Evolutionary conservation across 2,113 vertebrate species (phyloP).

Genomic region (Jaculus jaculus): DNA sequence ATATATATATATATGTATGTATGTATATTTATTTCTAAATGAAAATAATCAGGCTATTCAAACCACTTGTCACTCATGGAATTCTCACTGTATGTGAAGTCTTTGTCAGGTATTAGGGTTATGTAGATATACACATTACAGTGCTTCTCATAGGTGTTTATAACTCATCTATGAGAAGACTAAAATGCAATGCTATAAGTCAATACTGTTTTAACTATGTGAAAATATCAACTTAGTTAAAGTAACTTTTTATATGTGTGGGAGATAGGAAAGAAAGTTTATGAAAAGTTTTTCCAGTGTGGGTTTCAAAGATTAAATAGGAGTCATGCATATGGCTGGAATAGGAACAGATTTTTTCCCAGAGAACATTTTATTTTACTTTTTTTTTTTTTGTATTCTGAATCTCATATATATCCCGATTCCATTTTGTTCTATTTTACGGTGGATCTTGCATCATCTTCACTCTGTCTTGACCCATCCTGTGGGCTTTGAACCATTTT

Average conservation of each 20-base stretch:
- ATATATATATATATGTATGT: too few species aligned
- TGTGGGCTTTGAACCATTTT: background rate
- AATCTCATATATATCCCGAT: background rate
- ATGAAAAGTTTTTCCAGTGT: background rate
- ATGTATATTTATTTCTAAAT: background rate
- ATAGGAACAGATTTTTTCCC: background rate
- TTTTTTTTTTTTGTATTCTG: background rate
- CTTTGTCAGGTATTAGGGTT: background rate
- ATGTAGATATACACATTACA: background rate
- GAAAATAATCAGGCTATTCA: background rate
- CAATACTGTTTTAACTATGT: background rate
- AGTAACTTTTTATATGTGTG: background rate
- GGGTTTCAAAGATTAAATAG: background rate
- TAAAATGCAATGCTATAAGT: background rate
- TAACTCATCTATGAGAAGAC: background rate
- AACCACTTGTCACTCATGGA: background rate
- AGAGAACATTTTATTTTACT: too few species aligned
- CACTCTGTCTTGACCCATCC: background rate
- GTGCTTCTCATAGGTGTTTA: background rate
- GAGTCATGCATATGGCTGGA: background rate
- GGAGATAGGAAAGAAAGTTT: background rate
- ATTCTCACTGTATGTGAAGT: background rate
- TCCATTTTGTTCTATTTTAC: background rate
- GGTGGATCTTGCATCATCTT: background rate
- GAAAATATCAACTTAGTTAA: background rate